Evolutionary conservation across 2,113 vertebrate genomes (phyloP).

Genomic region (Nymphicus hollandicus): DNA sequence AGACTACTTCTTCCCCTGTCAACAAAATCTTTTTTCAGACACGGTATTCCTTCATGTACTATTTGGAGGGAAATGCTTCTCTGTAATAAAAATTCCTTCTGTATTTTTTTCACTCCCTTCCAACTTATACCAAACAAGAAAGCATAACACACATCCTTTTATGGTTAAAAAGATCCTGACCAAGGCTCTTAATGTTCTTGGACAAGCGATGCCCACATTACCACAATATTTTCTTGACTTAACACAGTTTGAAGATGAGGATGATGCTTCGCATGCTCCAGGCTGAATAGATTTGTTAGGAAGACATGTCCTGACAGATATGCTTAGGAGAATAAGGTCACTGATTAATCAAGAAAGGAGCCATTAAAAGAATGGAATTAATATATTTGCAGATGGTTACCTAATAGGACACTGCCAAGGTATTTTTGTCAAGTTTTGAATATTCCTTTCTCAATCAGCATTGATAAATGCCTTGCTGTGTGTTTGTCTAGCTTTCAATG

Average conservation of each 20-base stretch:
- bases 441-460: not conserved
- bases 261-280: slow-evolving; percentile 44
- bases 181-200: slow-evolving; percentile 71
- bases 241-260: slow-evolving; percentile 59
- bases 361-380: slow-evolving; percentile 56
- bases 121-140: slow-evolving; percentile 74
- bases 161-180: slow-evolving; percentile 73
- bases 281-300: slow-evolving; percentile 49
- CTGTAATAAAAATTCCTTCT: slow-evolving; percentile 77
- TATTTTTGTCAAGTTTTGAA: slow-evolving; percentile 14
- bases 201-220: slow-evolving; percentile 66
- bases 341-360: slow-evolving; percentile 59
- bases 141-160: slow-evolving; percentile 74
- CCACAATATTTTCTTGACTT: slow-evolving; percentile 63
- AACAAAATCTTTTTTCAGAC: slow-evolving; percentile 53
- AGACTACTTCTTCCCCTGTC: not conserved
- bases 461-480: not conserved
- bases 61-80: slow-evolving; percentile 73
- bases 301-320: slow-evolving; percentile 58
- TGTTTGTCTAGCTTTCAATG: not conserved
- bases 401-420: slow-evolving; percentile 38
- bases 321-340: slow-evolving; percentile 58
- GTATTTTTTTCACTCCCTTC: slow-evolving; percentile 70
- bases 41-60: slow-evolving; percentile 66
- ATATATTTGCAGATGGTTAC: slow-evolving; percentile 34